These are phyloP conservation scores for Myrmophylax atrothorax DNA, from an alignment of 2,113 vertebrate species.

Conservation along the genomic window DNA sequence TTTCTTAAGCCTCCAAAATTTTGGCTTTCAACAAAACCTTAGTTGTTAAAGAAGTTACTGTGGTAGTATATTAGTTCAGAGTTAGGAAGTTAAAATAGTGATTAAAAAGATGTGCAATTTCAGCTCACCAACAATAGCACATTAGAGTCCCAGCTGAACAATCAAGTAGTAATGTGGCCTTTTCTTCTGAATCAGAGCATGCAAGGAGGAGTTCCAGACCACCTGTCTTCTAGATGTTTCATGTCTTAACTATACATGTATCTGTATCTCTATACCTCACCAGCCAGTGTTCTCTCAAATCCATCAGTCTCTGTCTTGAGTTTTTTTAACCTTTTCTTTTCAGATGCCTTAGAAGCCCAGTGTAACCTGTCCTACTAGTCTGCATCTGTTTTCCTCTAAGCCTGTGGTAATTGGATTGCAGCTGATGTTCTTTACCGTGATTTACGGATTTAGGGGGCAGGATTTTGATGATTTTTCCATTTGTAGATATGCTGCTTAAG, in stretches of 20 bases:
- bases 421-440: neutral
- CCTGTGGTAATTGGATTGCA: conserved; percentile 15
- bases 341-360: neutral
- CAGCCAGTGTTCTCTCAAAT: neutral
- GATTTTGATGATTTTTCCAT: conserved; percentile 23
- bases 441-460: neutral
- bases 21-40: neutral
- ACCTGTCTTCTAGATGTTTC: neutral
- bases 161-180: neutral
- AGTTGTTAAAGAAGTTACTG: neutral
- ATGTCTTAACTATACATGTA: neutral
- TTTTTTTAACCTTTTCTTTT: neutral
- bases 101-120: neutral
- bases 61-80: neutral
- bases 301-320: neutral
- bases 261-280: accelerated
- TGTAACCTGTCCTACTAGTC: neutral
- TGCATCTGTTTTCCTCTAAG: neutral
- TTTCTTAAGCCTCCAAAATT: neutral
- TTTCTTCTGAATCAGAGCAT: neutral
- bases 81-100: neutral
- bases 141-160: neutral
- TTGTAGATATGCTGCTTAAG: neutral
- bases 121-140: neutral
- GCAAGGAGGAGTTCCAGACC: neutral